Percentiles rank a stretch among this genome's conserved stretches.
These are phyloP conservation scores for Xanthostigma xanthostigma DNA, from an alignment of 2,888 invertebrate species.

Conservation along the genomic window DNA sequence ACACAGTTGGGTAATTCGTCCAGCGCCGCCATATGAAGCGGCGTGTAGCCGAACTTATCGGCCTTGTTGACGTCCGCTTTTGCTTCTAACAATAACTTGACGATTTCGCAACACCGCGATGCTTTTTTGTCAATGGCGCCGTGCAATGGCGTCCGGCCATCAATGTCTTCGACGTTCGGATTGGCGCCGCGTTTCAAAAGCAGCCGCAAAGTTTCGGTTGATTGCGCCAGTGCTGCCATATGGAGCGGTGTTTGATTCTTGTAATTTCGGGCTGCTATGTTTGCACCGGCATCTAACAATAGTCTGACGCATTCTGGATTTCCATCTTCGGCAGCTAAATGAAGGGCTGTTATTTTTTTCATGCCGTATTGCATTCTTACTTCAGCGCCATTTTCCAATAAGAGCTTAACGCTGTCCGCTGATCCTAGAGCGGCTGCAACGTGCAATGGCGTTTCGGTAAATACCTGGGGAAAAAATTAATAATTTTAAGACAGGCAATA, in stretches of 20 bases:
- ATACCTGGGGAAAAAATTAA: constrained; percentile 36
- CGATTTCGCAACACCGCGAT: constrained; percentile 54
- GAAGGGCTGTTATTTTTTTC: constrained; percentile 63
- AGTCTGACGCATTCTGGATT: constrained; percentile 61
- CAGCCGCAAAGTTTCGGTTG: constrained; percentile 57
- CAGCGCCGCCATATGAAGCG: constrained; percentile 67
- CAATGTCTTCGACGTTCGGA: constrained; percentile 50
- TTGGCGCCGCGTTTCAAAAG: constrained; percentile 49
- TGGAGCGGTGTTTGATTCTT: constrained; percentile 74
- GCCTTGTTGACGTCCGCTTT: constrained; percentile 61
- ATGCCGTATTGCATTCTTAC: constrained; percentile 57
- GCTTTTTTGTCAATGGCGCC: constrained; percentile 61
- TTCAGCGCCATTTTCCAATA: constrained; percentile 66
- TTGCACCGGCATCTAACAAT: constrained; percentile 58
- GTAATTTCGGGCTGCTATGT: constrained; percentile 57
- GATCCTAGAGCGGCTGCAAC: constrained; percentile 65
- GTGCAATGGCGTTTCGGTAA: constrained; percentile 72
- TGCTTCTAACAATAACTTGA: constrained; percentile 43
- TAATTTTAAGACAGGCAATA: too few relatives aligned
- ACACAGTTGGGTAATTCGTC: constrained; percentile 70
- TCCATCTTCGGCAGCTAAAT: constrained; percentile 79
- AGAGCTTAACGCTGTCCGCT: constrained; percentile 49
- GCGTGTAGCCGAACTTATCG: constrained; percentile 72
- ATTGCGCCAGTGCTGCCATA: constrained; percentile 66
- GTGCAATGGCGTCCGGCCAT: constrained; percentile 66